Evolutionary conservation across 1,140 invertebrate species (phyloP), one percentile per base, ranked within the genome.

Genomic region (Stegodyphus mimosarum): DNA sequence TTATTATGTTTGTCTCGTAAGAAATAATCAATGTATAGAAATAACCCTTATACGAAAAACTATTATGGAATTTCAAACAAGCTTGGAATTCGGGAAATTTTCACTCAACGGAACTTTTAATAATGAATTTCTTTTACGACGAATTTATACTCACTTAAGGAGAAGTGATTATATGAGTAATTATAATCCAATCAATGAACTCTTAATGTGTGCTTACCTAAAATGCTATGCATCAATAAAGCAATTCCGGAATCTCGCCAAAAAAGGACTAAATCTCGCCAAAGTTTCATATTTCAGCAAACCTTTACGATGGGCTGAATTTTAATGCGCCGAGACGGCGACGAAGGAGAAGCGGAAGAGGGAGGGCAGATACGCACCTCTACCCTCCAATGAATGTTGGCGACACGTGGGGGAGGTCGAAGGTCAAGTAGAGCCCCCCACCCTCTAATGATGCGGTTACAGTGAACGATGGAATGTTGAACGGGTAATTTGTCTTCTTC

Each of bases 371-470:
- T 52, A 52, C 64, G 51, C 77, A 80, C 77, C 77, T 80, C 77
- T 80, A 71, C 79, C 79, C 70, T 64, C 71, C 79, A 73, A 83
- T 83, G 79, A 83, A 73, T 83, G 70, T 74, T 66, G 79, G 79
- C 63, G 80, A 83, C 80, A 83, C 71, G 80, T 83, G 80, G 72
- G 49, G 81, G 81, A 72, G 79, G 81, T 75, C 51, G 51, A 69
- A 70, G 79, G 79, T 73, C 71, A 73, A 83, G 70, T 63, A 51
- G 48, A 67, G 55, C 79, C 53, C 55, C 79, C 51, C 79, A 73
- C 71, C 81, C 73, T 73, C 79, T 81, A 84, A 84, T 70, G 81
- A 84, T 84, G 81, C 81, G 81, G 81, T 84, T 84, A 75, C 63
- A 66, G 79, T 73, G 79, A 83, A 83, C 69, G 79, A 66, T 73